phyloP scores from a whole-genome alignment of 1,140 invertebrate genomes.

The Eumeta japonica region DNA sequence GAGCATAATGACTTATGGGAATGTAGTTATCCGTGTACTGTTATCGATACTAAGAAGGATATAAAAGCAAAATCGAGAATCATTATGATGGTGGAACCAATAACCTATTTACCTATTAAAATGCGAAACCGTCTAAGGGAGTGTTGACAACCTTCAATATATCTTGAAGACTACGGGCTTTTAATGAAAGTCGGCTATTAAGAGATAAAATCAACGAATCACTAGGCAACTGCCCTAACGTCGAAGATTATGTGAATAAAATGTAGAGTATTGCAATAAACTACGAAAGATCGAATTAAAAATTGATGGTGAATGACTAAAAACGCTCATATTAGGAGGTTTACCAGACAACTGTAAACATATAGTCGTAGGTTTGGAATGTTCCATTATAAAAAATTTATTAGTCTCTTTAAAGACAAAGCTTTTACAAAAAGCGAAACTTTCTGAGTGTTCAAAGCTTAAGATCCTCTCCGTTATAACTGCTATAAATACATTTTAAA shows the following conservation, averaged over 20 bases:
- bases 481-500: constrained; percentile 18
- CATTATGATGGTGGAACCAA: constrained; percentile 26
- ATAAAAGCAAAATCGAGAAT: constrained; percentile 22
- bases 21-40: constrained; percentile 16
- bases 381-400: constrained; percentile 17
- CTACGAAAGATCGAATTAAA: constrained; percentile 24
- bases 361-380: constrained; percentile 29
- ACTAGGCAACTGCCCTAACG: constrained; percentile 18
- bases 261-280: constrained; percentile 29
- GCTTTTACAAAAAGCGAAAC: constrained; percentile 25
- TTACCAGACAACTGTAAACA: constrained; percentile 32
- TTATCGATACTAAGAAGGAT: constrained; percentile 16
- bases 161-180: constrained; percentile 28
- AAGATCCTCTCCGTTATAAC: constrained; percentile 14
- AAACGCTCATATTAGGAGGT: constrained; percentile 30
- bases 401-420: constrained; percentile 33
- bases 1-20: constrained; percentile 14
- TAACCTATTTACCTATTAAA: constrained; percentile 16
- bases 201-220: constrained; percentile 19
- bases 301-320: constrained; percentile 31
- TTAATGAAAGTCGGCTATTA: constrained; percentile 26
- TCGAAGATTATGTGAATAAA: constrained; percentile 32
- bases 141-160: constrained; percentile 22
- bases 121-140: constrained; percentile 15
- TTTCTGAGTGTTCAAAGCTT: constrained; percentile 13